Percentiles rank a stretch among this genome's conserved stretches.
Conservation (phyloP, 2,113 vertebrate genomes). For the Plectropomus leopardus region DNA sequence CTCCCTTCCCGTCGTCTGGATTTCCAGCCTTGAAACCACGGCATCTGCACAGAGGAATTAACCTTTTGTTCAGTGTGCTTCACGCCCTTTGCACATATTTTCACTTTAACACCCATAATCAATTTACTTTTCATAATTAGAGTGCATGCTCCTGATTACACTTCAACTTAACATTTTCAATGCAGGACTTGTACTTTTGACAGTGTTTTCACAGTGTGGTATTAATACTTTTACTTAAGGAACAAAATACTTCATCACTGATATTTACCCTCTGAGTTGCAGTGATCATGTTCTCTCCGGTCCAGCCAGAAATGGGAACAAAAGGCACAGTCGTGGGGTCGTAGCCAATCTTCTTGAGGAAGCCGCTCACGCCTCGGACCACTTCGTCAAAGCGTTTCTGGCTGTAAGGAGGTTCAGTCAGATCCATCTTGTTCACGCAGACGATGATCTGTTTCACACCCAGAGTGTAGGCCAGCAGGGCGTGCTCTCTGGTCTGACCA, state of each 20-base stretch:
- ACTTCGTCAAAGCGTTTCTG: constrained; percentile 87
- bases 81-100: accelerated
- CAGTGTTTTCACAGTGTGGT: no score
- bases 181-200: no score
- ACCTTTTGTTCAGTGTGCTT: neutral
- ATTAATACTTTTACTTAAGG: no score
- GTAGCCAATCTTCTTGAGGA: constrained; percentile 87
- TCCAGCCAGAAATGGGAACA: constrained; percentile 87
- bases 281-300: constrained; percentile 86
- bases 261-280: constrained; percentile 83
- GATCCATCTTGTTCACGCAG: constrained; percentile 90
- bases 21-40: constrained; percentile 89
- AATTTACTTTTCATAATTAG: no score
- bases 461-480: constrained; percentile 85
- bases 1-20: constrained; percentile 79
- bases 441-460: constrained; percentile 88
- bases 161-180: no score
- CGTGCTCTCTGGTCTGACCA: constrained; percentile 87
- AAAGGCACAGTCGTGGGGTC: constrained; percentile 80
- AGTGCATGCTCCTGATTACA: no score
- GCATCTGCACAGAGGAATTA: constrained; percentile 77
- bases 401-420: constrained; percentile 84
- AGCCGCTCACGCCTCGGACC: constrained; percentile 79
- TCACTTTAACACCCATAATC: accelerated
- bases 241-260: no score